These are phyloP conservation scores for Orgyia antiqua DNA, from an alignment of 2,888 invertebrate species.

Conservation along the genomic window DNA sequence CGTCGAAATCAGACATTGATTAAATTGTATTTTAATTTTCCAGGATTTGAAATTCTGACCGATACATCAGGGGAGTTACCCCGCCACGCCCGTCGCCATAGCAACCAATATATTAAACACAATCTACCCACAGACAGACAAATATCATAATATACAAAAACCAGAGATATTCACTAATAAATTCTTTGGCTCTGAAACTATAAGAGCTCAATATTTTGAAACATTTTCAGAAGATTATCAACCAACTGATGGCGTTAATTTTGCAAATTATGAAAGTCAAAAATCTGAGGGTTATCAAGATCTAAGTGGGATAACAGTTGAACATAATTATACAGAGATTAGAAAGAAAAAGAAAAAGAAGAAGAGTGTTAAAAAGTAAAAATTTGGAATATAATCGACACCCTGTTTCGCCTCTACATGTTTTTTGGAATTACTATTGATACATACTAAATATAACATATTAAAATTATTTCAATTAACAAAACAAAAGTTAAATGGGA, in stretches of 20 bases:
- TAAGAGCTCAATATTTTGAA: slow-evolving; percentile 55
- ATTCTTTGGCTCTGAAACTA: slow-evolving; percentile 61
- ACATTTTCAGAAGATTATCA: slow-evolving; percentile 61
- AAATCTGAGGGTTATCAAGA: slow-evolving; percentile 60
- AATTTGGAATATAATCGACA: too few relatives aligned
- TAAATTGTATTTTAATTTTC: slow-evolving; percentile 11
- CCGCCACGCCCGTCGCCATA: slow-evolving; percentile 57
- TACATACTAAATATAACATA: neutral
- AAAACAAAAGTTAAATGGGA: too few relatives aligned
- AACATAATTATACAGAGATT: slow-evolving; percentile 39
- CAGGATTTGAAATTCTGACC: slow-evolving; percentile 82
- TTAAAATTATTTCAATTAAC: too few relatives aligned
- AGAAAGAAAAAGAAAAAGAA: slow-evolving; percentile 51
- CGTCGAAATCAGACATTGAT: too few relatives aligned
- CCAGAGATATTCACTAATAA: slow-evolving; percentile 42
- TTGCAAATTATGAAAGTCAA: slow-evolving; percentile 51
- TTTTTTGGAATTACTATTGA: neutral
- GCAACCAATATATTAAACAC: slow-evolving; percentile 64
- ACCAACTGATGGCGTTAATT: slow-evolving; percentile 54
- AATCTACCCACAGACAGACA: slow-evolving; percentile 57
- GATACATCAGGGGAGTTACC: slow-evolving; percentile 56
- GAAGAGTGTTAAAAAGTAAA: slow-evolving; percentile 20
- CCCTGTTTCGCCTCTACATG: neutral
- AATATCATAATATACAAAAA: slow-evolving; percentile 55
- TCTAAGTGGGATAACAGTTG: slow-evolving; percentile 50